Conservation (phyloP, 2,797 vertebrate genomes). For the Gymnopithys bicolor region DNA sequence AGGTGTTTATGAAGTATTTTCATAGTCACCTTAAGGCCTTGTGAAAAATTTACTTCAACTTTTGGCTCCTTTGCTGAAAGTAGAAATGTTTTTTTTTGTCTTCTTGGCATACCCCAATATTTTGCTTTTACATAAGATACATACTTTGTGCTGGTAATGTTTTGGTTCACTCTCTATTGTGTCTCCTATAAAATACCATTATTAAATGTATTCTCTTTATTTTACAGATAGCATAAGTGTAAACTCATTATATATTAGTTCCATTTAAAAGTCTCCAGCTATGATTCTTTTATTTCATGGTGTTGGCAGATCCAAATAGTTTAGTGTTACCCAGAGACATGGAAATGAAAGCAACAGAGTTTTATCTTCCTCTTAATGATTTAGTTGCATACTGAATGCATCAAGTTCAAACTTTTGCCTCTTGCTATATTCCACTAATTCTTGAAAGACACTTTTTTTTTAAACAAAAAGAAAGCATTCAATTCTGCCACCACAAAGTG, state of each 20-base stretch:
- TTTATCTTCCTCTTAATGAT: neutral
- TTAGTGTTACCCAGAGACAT: neutral
- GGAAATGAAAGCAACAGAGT: neutral
- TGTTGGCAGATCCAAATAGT: neutral
- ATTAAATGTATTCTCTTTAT: neutral
- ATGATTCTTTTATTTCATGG: neutral
- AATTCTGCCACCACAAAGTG: neutral
- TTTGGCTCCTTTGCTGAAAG: neutral
- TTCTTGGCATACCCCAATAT: neutral
- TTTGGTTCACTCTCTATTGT: neutral
- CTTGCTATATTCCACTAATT: neutral
- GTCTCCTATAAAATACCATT: neutral
- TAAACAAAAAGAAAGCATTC: neutral
- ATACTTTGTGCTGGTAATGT: neutral
- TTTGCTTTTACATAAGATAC: neutral
- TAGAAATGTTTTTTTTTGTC: neutral
- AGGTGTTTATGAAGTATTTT: conserved; percentile 24
- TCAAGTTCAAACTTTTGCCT: neutral
- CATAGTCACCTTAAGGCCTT: neutral
- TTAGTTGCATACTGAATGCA: neutral
- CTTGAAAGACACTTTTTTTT: neutral
- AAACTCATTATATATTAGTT: neutral
- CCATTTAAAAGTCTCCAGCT: neutral
- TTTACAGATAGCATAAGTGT: neutral
- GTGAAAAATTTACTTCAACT: neutral